A percentile compares a stretch with the other conserved stretches of the same genome.
These are phyloP conservation scores for Idaea aversata DNA, from an alignment of 2,888 invertebrate genomes.

Conservation along the genomic window DNA sequence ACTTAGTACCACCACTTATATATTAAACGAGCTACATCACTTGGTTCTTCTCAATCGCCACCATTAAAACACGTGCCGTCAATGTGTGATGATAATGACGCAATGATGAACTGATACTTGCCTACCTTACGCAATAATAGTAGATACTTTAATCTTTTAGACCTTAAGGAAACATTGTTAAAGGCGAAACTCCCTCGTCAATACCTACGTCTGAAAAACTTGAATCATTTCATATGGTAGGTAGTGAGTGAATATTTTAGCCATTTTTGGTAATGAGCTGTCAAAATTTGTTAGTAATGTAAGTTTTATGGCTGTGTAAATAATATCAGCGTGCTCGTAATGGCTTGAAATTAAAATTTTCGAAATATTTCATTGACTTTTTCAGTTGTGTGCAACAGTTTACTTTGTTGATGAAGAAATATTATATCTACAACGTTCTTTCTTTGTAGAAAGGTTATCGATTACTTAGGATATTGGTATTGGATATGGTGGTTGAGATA, in stretches of 20 bases:
- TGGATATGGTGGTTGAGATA: too few species aligned
- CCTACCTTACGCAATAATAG: conserved; percentile 1
- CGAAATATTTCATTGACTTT: conserved; percentile 7
- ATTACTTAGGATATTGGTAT: too few species aligned
- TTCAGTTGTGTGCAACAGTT: background rate
- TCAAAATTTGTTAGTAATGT: conserved; percentile 24
- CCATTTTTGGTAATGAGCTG: conserved; percentile 24
- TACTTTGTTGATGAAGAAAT: background rate
- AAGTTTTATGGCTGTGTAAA: conserved; percentile 23
- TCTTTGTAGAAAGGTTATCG: too few species aligned
- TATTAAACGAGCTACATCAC: background rate
- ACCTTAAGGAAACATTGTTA: background rate
- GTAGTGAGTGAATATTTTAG: conserved; percentile 18
- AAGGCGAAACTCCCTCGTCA: background rate
- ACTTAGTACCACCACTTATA: background rate
- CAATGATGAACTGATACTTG: background rate
- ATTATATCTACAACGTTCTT: too few species aligned
- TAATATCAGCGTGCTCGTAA: conserved; percentile 22
- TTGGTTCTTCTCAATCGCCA: background rate
- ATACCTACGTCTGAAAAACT: conserved; percentile 17
- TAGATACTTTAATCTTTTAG: background rate
- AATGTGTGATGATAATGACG: background rate
- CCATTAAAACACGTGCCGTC: background rate
- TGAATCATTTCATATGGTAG: conserved; percentile 20
- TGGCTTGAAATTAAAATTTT: conserved; percentile 17